A percentile compares a stretch with the other conserved stretches of the same genome.
These are phyloP conservation scores for Neolamprologus falcicula DNA, from an alignment of 2,113 vertebrate genomes.

Conservation along the genomic window DNA sequence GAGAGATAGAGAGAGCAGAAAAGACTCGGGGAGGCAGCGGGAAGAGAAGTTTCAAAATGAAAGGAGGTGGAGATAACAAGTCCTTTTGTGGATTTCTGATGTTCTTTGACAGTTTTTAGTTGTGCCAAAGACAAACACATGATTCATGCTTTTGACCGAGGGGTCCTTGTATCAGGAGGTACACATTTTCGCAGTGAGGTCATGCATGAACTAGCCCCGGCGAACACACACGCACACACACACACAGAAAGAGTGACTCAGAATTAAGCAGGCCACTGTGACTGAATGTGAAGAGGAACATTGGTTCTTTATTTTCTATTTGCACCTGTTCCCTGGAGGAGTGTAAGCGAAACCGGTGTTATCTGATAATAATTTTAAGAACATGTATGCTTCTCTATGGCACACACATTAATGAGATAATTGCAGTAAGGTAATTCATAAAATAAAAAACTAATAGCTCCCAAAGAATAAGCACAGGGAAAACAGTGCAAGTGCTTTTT, in stretches of 20 bases:
- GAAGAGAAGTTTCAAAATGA: not conserved
- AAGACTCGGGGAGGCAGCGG: not conserved
- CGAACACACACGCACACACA: not conserved
- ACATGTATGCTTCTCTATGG: not conserved
- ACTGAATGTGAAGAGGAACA: slow-evolving; percentile 12
- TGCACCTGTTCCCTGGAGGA: slow-evolving; percentile 33
- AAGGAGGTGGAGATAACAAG: slow-evolving; percentile 21
- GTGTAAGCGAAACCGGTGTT: not conserved
- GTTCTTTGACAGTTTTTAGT: slow-evolving; percentile 54
- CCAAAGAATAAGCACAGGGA: not conserved
- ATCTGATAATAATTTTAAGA: not conserved
- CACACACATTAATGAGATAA: not conserved
- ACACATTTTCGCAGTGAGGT: slow-evolving; percentile 62
- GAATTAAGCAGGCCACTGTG: slow-evolving; percentile 1
- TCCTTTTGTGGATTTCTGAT: slow-evolving; percentile 31
- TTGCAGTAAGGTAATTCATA: not conserved
- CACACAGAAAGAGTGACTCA: not conserved
- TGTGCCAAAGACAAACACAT: slow-evolving; percentile 54
- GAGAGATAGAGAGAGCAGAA: not conserved
- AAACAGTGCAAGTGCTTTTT: not conserved
- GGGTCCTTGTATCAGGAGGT: slow-evolving; percentile 48
- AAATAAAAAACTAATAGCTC: not conserved
- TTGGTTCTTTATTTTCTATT: slow-evolving; percentile 19
- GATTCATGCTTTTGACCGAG: slow-evolving; percentile 47
- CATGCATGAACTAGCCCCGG: slow-evolving; percentile 48